Conservation (phyloP, 2,888 invertebrate genomes). For the Norana najaformis region DNA sequence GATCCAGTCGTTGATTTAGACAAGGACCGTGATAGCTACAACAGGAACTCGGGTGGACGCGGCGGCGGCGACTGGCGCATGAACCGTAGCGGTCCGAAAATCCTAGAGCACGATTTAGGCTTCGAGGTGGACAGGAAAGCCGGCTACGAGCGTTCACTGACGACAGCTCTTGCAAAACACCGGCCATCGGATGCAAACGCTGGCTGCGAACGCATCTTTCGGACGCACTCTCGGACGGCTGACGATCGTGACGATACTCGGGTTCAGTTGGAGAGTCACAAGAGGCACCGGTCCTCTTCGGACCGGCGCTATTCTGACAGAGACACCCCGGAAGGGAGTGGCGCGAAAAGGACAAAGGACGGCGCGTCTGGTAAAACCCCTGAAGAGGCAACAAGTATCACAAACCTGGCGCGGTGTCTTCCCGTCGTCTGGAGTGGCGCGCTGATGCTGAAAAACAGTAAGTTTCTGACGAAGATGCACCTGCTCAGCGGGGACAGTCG, state of each 20-base stretch:
- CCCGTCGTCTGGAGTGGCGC: slow-evolving; percentile 89
- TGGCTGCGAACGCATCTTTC: neutral
- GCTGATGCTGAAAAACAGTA: slow-evolving; percentile 91
- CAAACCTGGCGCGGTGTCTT: slow-evolving; percentile 61
- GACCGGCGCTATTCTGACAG: slow-evolving; percentile 19
- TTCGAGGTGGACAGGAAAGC: neutral
- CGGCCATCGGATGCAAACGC: neutral
- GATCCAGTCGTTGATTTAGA: neutral
- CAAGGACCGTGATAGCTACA: slow-evolving; percentile 10
- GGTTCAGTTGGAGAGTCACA: slow-evolving; percentile 17
- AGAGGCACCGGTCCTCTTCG: neutral
- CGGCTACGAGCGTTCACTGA: neutral
- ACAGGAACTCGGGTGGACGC: neutral
- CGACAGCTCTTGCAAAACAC: neutral
- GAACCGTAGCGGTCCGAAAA: neutral
- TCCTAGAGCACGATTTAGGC: neutral
- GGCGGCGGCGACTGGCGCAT: slow-evolving; percentile 7
- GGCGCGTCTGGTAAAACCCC: neutral
- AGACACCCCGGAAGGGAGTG: neutral
- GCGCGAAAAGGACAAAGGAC: slow-evolving; percentile 32
- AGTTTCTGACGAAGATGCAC: slow-evolving; percentile 92
- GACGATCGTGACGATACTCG: neutral
- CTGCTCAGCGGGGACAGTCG: slow-evolving; percentile 89
- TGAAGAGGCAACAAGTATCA: slow-evolving; percentile 45
- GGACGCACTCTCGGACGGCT: slow-evolving; percentile 6